Base-by-base conservation (phyloP, 2,113 vertebrate genomes). In the Peucedramus taeniatus region DNA sequence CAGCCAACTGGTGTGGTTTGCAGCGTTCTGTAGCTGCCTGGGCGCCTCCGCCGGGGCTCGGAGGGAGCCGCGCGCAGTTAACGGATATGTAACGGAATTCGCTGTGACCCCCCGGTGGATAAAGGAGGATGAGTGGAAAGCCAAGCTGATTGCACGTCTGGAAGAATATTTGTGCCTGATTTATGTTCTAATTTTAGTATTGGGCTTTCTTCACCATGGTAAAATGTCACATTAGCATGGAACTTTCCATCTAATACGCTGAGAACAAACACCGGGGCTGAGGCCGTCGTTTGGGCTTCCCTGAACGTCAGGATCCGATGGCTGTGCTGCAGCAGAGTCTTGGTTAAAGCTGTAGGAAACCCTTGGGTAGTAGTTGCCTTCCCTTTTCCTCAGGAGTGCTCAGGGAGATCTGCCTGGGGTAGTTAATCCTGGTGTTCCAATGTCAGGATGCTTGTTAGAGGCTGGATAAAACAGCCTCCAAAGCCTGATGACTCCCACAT, bases 191-290 rank as follows among this genome's bases (percentile, higher is more conserved):
- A 96, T 97, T 98, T 98, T 93, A 94, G 97, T 60, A 22, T 77
- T 51, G 96, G 95, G 93, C 93, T 98, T 97, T 95, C 95, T 97
- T 97, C 40, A 54, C 72, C 75, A 45, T 81, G 89, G 93, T 70
- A 70, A 97, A 98, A 97, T 97, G 98, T 97, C 97, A 93, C 97
- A 93, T 98, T 97, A 97, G 96, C 97, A 94, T 96, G 96, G 97
- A 95, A 91, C 89, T 95, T 95, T 83, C 90, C 89, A 77, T 91
- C 92, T 81, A 18, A 75, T 44, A 33, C 9, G 1, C 93, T 45
- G 96, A 66, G 89, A 97, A 56, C 95, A 93, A 82, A 69, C 44
- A 21, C 42, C 10, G 3, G 61, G 7, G 56, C 93, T 3, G 82
- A 89, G 90, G 7, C 60, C 10, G 33, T 75, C 3, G 24, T 47